Evolutionary conservation across 2,113 vertebrate genomes (phyloP), one percentile per base, ranked within the genome.

Genomic region (Butastur rufipennis): DNA sequence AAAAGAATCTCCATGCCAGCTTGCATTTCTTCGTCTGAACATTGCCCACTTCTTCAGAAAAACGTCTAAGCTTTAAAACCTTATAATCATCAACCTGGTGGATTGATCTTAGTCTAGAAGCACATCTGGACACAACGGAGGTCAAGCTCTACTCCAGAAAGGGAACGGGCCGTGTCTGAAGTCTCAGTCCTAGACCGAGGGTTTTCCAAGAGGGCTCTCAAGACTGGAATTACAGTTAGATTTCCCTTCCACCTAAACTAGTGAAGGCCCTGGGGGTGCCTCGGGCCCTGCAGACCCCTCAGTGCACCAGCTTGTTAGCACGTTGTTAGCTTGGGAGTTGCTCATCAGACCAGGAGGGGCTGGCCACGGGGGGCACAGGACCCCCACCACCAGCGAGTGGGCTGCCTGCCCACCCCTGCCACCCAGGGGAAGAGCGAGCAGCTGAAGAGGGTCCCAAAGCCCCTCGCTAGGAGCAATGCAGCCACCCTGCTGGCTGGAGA

Each of bases 351-450:
- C 14, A 26, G 50, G 48, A 13, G 22, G 48, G 48, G 48, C 14
- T 48, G 47, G 22, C 47, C 47, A 13, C 1, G 48, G 48, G 3
- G 22, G 12, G 12, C 48, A 23, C 7, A 25, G 48, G 48, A 48
- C 12, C 13, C 22, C 48, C 48, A 8, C 48, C 48, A 25, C 1
- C 71, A 27, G 14, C 0, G 1, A 32, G 9, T 2, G 17, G 13
- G 36, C 2, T 77, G 10, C 22, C 26, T 36, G 36, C 12, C n/a
- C 43, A 26, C 3, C 12, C 36, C 26, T 59, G 18, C 36, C 27
- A 6, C 16, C 14, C 17, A 83, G 13, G 11, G 15, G 81, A 29
- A 48, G 29, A 18, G 8, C 14, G 23, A 82, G 43, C 11, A 38
- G 63, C 52, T 80, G 38, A 11, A 56, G 25, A 22, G 40, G 7